Evolutionary conservation across 2,888 invertebrate species (phyloP).

Genomic region (Perdita meconis): DNA sequence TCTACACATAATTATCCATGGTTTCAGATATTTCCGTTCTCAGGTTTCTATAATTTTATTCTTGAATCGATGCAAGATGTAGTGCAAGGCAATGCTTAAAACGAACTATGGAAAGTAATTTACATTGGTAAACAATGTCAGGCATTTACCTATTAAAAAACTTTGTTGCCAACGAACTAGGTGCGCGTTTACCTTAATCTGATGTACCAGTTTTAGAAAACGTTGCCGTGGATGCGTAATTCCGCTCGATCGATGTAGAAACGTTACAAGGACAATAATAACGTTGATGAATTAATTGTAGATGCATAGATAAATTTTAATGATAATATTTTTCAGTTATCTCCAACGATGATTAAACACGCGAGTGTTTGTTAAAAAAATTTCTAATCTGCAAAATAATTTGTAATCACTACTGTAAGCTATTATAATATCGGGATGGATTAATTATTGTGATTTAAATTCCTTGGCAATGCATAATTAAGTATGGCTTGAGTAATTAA

Average conservation of each 20-base stretch:
- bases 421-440: neutral
- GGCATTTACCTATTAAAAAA: neutral
- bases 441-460: neutral
- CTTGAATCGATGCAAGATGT: too few species aligned
- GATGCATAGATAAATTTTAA: neutral
- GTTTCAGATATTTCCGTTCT: too few species aligned
- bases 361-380: neutral
- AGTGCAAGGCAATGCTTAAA: too few species aligned
- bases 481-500: neutral
- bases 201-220: conserved; percentile 12
- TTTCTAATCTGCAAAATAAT: neutral
- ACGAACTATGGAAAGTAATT: too few species aligned
- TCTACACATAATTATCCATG: too few species aligned
- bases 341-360: neutral
- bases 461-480: neutral
- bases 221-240: neutral
- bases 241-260: neutral
- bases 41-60: too few species aligned
- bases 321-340: neutral
- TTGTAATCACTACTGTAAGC: neutral
- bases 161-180: neutral
- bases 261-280: conserved; percentile 31
- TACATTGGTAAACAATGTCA: too few species aligned
- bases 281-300: neutral
- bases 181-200: conserved; percentile 8